Base-by-base conservation (phyloP, 2,797 vertebrate species). In the Aldrovandia affinis region DNA sequence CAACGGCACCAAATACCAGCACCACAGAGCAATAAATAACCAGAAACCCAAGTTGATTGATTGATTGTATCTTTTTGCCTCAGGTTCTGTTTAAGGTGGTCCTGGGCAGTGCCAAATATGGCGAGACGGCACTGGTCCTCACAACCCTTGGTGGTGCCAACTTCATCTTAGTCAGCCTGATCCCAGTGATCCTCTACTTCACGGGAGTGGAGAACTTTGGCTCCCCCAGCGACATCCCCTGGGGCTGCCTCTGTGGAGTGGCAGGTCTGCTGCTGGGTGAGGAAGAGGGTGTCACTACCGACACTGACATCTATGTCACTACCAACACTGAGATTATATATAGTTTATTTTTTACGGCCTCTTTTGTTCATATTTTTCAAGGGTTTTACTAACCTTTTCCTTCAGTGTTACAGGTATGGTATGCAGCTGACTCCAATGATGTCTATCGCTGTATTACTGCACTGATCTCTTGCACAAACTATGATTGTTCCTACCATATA, bases 71-170 rank as follows among this genome's bases (percentile, higher is more conserved):
- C 2, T 4, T 33, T 0, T 30, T 79, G 25, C 28, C 8, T 63
- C 88, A 97, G 96, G 96, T 96, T 86, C 92, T 97, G 89, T 97
- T 97, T 91, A 96, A 96, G 91, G 94, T 96, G 86, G 93, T 96
- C 87, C 90, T 96, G 88, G 96, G 96, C 89, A 95, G 94, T 82
- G 96, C 96, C 81, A 96, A 96, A 88, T 95, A 96, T 83, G 96
- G 96, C 86, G 96, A 97, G 90, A 96, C 96, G 57, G 95, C 96
- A 89, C 92, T 96, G 89, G 96, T 96, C 89, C 88, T 97, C 87
- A 95, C 96, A 44, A 89, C 95, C 65, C 90, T 96, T 91, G 96
- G 95, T 50, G 93, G 95, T 77, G 96, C 96, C 89, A 97, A 97
- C 20, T 59, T 95, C 85, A 89, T 96, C 86, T 96, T 96, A 25